These are phyloP conservation scores for Anthonomus grandis DNA, from an alignment of 1,140 invertebrate species.

Conservation along the genomic window DNA sequence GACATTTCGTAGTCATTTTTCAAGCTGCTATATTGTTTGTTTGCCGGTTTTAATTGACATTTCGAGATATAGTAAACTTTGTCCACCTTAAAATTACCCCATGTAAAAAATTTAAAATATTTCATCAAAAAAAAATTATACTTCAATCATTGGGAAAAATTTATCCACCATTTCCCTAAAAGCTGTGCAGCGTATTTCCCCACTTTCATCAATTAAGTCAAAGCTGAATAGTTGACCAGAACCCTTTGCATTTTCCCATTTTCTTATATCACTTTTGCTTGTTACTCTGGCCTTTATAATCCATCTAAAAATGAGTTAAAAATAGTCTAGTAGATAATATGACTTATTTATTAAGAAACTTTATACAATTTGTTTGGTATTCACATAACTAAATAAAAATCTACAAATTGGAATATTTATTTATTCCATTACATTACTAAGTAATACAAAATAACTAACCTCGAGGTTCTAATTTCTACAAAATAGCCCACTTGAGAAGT, in stretches of 20 bases:
- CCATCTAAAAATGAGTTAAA: constrained; percentile 62
- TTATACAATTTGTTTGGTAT: too few relatives aligned
- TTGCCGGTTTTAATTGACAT: constrained; percentile 82
- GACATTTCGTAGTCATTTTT: constrained; percentile 97
- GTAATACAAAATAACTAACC: too few relatives aligned
- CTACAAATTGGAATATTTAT: too few relatives aligned
- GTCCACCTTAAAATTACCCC: constrained; percentile 57
- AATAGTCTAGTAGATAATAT: too few relatives aligned
- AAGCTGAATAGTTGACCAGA: constrained; percentile 94
- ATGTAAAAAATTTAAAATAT: background rate
- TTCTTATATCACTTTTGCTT: constrained; percentile 76
- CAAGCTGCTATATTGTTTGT: constrained; percentile 80
- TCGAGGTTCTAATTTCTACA: too few relatives aligned
- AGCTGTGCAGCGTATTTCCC: constrained; percentile 92
- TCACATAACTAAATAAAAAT: too few relatives aligned
- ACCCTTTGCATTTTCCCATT: constrained; percentile 87
- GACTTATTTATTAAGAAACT: too few relatives aligned
- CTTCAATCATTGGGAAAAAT: constrained; percentile 86
- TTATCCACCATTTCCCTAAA: constrained; percentile 90
- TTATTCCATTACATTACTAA: too few relatives aligned
- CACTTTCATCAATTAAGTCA: constrained; percentile 88
- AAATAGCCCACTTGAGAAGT: too few relatives aligned
- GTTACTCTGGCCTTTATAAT: constrained; percentile 88
- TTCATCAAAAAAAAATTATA: constrained; percentile 47
- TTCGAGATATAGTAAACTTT: constrained; percentile 87